Evolutionary conservation across 2,888 invertebrate species (phyloP).

Genomic region (Tubulanus polymorphus): DNA sequence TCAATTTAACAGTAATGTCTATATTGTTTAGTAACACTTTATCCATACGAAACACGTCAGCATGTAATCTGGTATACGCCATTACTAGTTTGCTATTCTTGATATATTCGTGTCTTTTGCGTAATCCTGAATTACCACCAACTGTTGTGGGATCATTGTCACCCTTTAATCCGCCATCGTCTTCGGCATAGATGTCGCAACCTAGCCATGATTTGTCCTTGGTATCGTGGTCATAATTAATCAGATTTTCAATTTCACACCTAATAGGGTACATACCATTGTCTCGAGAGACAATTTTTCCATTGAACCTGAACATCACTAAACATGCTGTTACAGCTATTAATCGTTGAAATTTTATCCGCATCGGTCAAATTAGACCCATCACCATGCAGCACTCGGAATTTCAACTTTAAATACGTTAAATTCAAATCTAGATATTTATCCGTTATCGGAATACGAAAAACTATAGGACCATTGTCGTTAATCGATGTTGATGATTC

Average conservation of each 20-base stretch:
- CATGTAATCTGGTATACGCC: not conserved
- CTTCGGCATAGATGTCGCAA: not conserved
- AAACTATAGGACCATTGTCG: too few relatives aligned
- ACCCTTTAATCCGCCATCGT: not conserved
- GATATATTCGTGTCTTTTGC: not conserved
- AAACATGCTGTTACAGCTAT: constrained; percentile 8
- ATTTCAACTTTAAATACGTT: not conserved
- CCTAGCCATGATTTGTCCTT: not conserved
- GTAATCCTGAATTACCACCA: not conserved
- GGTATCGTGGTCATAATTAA: not conserved
- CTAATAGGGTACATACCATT: not conserved
- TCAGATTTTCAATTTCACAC: not conserved
- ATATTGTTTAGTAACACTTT: not conserved
- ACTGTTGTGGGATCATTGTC: not conserved
- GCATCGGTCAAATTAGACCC: not conserved
- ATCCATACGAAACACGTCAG: not conserved
- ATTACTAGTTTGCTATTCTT: not conserved
- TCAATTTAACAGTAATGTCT: not conserved
- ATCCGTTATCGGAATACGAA: too few relatives aligned
- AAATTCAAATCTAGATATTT: constrained; percentile 4
- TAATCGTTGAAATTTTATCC: constrained; percentile 13
- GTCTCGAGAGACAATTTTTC: not conserved
- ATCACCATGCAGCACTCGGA: not conserved
- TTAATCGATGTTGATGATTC: too few relatives aligned
- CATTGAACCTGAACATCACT: not conserved